A percentile compares a stretch with the other conserved stretches of the same genome.
Conservation (phyloP, 2,113 vertebrate species). For the Eptesicus fuscus region DNA sequence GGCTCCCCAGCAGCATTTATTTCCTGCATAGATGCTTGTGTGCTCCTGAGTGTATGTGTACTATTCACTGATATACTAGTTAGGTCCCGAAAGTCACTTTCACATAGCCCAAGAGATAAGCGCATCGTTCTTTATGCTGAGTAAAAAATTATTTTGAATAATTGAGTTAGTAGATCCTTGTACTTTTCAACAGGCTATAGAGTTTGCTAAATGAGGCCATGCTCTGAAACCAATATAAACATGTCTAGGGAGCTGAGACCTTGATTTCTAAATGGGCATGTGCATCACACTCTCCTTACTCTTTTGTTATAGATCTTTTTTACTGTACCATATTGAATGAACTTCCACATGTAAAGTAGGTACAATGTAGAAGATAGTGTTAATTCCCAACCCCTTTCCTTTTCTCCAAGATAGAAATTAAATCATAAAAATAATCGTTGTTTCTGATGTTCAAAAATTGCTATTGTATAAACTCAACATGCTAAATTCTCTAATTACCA, state of each 20-base stretch:
- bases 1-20: not conserved
- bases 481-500: not conserved
- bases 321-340: not conserved
- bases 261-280: not conserved
- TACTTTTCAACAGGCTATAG: not conserved
- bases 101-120: not conserved
- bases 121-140: not conserved
- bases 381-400: not conserved
- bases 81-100: not conserved
- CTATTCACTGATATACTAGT: not conserved
- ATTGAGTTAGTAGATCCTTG: not conserved
- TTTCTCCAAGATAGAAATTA: not conserved
- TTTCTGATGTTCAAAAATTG: not conserved
- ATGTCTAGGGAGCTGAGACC: not conserved
- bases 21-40: not conserved
- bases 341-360: not conserved
- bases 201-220: not conserved
- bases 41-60: not conserved
- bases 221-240: not conserved
- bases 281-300: not conserved
- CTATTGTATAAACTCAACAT: not conserved
- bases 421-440: not conserved
- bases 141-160: not conserved
- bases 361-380: not conserved
- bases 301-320: not conserved